A percentile compares a stretch with the other conserved stretches of the same genome.
These are phyloP conservation scores for Anarsia innoxiella DNA, from an alignment of 2,888 invertebrate genomes.

Conservation along the genomic window DNA sequence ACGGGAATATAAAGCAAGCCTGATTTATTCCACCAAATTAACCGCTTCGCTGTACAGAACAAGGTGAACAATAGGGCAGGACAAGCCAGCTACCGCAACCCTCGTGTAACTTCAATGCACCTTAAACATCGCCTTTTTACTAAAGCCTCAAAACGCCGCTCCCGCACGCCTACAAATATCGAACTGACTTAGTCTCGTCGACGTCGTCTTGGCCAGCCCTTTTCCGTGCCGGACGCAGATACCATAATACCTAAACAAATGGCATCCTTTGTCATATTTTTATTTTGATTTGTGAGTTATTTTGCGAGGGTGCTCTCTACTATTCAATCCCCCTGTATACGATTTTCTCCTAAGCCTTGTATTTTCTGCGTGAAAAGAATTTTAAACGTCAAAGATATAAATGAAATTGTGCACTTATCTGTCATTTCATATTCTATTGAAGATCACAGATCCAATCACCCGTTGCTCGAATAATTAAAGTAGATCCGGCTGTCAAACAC, in stretches of 20 bases:
- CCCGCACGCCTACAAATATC: constrained; percentile 28
- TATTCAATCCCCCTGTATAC: too few relatives aligned
- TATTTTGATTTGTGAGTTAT: constrained; percentile 58
- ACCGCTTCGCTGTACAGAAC: constrained; percentile 39
- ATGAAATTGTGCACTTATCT: too few relatives aligned
- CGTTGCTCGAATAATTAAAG: too few relatives aligned
- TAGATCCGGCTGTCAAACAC: too few relatives aligned
- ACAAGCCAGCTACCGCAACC: constrained; percentile 18
- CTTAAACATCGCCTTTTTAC: constrained; percentile 16
- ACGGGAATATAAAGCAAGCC: constrained; percentile 65
- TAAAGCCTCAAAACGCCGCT: too few relatives aligned
- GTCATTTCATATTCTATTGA: too few relatives aligned
- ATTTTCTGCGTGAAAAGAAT: too few relatives aligned
- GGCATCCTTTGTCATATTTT: constrained; percentile 53
- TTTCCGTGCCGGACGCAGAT: constrained; percentile 44
- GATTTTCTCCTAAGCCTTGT: too few relatives aligned
- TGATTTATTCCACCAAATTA: constrained; percentile 62
- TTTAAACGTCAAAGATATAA: too few relatives aligned
- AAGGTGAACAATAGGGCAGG: constrained; percentile 25
- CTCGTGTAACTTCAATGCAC: too few relatives aligned
- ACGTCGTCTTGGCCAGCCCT: constrained; percentile 24
- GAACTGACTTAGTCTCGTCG: constrained; percentile 35
- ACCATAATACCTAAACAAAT: constrained; percentile 68
- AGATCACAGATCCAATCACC: too few relatives aligned
- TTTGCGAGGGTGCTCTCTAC: constrained; percentile 38